These are phyloP conservation scores for Pollimyrus isidori DNA, from an alignment of 2,113 vertebrate genomes.

Conservation along the genomic window DNA sequence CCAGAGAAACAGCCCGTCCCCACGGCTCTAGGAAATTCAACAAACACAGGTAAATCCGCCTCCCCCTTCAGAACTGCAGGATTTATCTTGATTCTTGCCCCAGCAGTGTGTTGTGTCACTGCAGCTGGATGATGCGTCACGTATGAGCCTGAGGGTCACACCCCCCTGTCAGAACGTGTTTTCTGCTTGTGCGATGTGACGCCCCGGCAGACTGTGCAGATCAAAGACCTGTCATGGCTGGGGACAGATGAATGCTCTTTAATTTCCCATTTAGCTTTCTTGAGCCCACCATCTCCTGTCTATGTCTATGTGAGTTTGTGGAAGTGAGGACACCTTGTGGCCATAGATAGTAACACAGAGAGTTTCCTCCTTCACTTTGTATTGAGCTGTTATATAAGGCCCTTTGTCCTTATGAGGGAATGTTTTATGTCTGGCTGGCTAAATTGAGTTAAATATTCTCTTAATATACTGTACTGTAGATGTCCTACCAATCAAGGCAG, in stretches of 20 bases:
- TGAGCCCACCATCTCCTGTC: background rate
- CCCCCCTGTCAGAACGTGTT: background rate
- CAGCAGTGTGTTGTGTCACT: background rate
- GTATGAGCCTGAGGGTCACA: background rate
- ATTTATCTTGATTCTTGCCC: background rate
- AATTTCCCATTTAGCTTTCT: no score
- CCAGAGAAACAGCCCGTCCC: slow-evolving; percentile 26
- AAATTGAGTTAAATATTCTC: background rate
- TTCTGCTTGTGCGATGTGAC: background rate
- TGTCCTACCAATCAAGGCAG: background rate
- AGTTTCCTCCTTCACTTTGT: background rate
- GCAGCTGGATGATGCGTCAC: background rate
- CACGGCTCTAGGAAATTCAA: slow-evolving; percentile 24
- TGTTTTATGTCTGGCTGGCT: background rate
- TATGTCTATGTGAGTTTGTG: background rate
- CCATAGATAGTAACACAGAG: background rate
- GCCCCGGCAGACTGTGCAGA: background rate
- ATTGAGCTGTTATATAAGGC: background rate
- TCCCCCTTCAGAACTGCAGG: background rate
- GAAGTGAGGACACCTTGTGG: slow-evolving; percentile 25
- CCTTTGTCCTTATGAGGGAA: background rate
- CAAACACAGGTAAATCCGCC: slow-evolving; percentile 18
- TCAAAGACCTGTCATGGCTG: background rate
- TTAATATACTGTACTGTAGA: background rate
- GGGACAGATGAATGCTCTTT: background rate